phyloP scores from a whole-genome alignment of 2,797 vertebrate genomes.

The Poeciliopsis turneri region DNA sequence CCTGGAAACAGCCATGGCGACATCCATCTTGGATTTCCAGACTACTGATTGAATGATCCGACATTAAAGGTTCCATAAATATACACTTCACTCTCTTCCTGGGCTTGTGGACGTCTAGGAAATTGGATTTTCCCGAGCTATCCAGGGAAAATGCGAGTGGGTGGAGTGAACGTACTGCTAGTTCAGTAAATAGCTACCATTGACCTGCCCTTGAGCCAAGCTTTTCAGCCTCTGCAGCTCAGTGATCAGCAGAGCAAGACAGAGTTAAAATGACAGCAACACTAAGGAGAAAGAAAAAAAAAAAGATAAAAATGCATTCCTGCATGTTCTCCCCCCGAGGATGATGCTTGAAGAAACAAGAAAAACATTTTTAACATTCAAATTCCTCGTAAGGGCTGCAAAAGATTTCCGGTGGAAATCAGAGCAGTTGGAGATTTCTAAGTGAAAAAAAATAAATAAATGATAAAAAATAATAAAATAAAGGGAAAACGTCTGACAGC shows the following conservation, averaged over 20 bases:
- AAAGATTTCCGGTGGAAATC: slow-evolving; percentile 5
- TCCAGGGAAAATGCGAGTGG: slow-evolving; percentile 15
- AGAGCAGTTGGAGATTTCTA: not conserved
- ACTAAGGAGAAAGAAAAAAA: not conserved
- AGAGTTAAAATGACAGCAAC: not conserved
- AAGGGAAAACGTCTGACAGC: not conserved
- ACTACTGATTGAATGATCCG: not conserved
- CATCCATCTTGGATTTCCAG: not conserved
- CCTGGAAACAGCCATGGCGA: not conserved
- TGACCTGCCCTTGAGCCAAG: slow-evolving; percentile 53
- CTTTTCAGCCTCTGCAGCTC: slow-evolving; percentile 34
- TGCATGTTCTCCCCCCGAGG: not conserved
- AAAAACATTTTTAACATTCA: not conserved
- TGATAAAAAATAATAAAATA: not conserved
- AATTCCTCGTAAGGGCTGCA: not conserved
- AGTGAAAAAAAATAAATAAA: not conserved
- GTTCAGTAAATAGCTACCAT: slow-evolving; percentile 37
- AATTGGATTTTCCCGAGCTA: slow-evolving; percentile 16
- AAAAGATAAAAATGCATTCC: not conserved
- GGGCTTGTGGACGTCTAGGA: not conserved
- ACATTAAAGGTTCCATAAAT: not conserved
- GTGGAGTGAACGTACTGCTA: slow-evolving; percentile 1
- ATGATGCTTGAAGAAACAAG: slow-evolving; percentile 8
- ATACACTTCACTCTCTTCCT: not conserved
- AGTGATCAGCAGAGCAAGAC: slow-evolving; percentile 33